These are phyloP conservation scores for Umimayanthus chanpuru DNA, from an alignment of 92 coral and sea anemone genomes.

Conservation along the genomic window DNA sequence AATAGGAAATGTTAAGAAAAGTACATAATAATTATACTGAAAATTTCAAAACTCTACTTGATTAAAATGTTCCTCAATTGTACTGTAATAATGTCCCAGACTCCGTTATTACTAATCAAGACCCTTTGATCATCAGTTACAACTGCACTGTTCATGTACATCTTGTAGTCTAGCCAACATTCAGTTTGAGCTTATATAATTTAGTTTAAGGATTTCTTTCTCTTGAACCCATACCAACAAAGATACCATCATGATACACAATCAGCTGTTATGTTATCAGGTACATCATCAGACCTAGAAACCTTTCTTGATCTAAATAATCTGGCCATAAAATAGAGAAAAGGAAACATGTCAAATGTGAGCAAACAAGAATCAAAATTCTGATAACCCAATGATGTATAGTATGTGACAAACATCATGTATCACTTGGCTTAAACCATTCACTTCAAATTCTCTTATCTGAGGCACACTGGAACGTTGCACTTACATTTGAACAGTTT, in stretches of 20 bases:
- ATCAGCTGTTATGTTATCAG: neutral
- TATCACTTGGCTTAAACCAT: neutral
- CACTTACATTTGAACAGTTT: neutral
- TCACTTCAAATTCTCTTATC: neutral
- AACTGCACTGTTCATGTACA: neutral
- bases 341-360: neutral
- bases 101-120: neutral
- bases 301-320: neutral
- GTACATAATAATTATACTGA: too few species aligned
- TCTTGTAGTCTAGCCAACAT: neutral
- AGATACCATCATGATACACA: neutral
- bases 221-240: neutral
- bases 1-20: too few species aligned
- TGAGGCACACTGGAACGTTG: neutral
- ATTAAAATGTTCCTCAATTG: too few species aligned
- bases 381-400: neutral
- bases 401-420: neutral
- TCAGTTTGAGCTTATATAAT: too few species aligned
- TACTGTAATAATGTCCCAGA: neutral
- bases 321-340: conserved; percentile 2
- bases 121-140: too few species aligned
- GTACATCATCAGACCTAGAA: neutral
- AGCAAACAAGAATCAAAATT: neutral
- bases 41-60: too few species aligned
- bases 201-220: neutral